Conservation (phyloP, 2,888 invertebrate genomes). For the Mythimna impura region DNA sequence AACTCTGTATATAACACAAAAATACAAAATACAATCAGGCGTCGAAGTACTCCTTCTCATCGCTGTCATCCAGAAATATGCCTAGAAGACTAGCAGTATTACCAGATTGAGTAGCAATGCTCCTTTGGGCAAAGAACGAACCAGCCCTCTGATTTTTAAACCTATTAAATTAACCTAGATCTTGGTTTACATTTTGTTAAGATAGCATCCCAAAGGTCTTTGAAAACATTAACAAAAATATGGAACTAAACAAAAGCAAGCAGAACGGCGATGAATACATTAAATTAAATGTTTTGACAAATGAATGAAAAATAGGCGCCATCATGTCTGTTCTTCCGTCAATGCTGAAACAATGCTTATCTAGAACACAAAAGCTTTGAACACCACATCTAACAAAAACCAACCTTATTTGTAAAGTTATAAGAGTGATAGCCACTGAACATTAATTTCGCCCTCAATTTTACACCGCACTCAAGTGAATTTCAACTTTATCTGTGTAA, state of each 20-base stretch:
- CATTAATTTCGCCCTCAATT: constrained; percentile 41
- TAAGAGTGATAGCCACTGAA: constrained; percentile 48
- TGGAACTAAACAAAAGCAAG: constrained; percentile 26
- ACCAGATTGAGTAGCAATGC: too few species aligned
- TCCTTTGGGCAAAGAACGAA: too few species aligned
- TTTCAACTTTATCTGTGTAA: constrained; percentile 61
- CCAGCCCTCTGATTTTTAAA: neutral
- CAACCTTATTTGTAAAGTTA: constrained; percentile 48
- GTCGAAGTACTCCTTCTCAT: too few species aligned
- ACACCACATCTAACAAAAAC: constrained; percentile 45
- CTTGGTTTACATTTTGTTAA: neutral
- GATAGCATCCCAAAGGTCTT: neutral
- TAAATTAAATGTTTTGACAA: constrained; percentile 71
- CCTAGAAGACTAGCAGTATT: too few species aligned
- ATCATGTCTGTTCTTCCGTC: constrained; percentile 81
- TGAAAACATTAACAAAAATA: constrained; percentile 11
- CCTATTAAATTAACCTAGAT: neutral
- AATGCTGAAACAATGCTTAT: constrained; percentile 79
- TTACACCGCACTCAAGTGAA: constrained; percentile 59
- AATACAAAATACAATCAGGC: too few species aligned
- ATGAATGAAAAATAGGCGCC: constrained; percentile 80
- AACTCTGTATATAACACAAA: too few species aligned
- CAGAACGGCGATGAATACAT: constrained; percentile 52
- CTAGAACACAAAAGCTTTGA: constrained; percentile 50
- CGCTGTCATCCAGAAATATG: too few species aligned